Conservation (phyloP, 2,888 invertebrate genomes). For the Ectobius pallidus region DNA sequence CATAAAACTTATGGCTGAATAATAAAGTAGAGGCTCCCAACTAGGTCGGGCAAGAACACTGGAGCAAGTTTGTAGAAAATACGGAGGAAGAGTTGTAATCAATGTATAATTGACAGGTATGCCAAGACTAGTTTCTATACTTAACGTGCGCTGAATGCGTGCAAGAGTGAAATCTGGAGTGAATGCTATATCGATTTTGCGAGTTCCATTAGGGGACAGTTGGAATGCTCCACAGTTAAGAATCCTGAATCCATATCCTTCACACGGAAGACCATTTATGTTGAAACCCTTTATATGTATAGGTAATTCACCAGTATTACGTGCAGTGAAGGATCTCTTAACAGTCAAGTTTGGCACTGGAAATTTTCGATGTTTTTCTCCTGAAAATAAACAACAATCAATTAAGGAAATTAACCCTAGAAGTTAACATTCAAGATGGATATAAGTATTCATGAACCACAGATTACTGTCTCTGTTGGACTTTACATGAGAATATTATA, state of each 20-base stretch:
- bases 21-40: slow-evolving; percentile 78
- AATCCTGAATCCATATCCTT: slow-evolving; percentile 81
- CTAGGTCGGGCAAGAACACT: slow-evolving; percentile 71
- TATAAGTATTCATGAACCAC: too few species aligned
- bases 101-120: slow-evolving; percentile 70
- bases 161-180: slow-evolving; percentile 87
- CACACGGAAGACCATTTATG: slow-evolving; percentile 71
- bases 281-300: slow-evolving; percentile 72
- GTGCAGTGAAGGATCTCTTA: slow-evolving; percentile 80
- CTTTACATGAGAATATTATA: too few species aligned
- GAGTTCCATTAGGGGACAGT: slow-evolving; percentile 73
- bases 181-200: slow-evolving; percentile 83
- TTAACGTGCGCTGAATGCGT: slow-evolving; percentile 68
- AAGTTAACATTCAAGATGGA: not conserved
- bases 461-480: too few species aligned
- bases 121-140: slow-evolving; percentile 66
- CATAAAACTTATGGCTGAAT: slow-evolving; percentile 64
- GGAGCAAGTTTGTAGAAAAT: slow-evolving; percentile 72
- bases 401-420: not conserved
- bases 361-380: slow-evolving; percentile 51
- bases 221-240: slow-evolving; percentile 75
- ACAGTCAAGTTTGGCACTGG: slow-evolving; percentile 71
- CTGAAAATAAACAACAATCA: slow-evolving; percentile 45
- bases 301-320: slow-evolving; percentile 91
- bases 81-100: slow-evolving; percentile 67